Evolutionary conservation across 2,113 vertebrate species (phyloP).

Genomic region (Corapipo altera): DNA sequence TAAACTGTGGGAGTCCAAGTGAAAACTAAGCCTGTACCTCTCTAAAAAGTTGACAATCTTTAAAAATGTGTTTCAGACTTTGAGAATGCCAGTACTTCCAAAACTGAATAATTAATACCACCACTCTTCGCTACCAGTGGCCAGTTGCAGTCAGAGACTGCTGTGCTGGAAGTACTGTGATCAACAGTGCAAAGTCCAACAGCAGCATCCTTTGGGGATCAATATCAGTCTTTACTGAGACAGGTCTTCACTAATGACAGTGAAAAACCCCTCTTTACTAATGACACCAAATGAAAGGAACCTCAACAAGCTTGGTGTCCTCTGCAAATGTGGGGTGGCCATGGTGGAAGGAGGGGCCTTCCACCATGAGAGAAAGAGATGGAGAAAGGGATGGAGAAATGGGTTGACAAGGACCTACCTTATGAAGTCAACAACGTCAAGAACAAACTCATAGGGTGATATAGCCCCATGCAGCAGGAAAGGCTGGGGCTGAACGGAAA

Average conservation of each 20-base stretch:
- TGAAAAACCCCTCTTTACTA: not conserved
- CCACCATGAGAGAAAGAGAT: no score
- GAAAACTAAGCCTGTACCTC: not conserved
- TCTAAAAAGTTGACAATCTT: not conserved
- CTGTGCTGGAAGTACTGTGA: not conserved
- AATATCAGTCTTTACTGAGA: not conserved
- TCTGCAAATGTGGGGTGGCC: not conserved
- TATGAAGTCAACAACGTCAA: accelerated
- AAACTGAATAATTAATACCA: not conserved
- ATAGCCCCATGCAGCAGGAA: accelerated
- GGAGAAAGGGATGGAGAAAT: not conserved
- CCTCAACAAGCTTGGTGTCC: not conserved
- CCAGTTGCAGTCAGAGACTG: not conserved
- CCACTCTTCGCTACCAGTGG: not conserved
- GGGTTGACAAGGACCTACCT: not conserved
- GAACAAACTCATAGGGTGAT: accelerated
- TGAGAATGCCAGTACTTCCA: not conserved
- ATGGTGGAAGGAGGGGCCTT: accelerated
- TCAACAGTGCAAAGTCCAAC: not conserved
- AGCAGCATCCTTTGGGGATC: not conserved
- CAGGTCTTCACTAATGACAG: not conserved
- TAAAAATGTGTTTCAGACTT: not conserved
- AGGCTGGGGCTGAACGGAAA: not conserved
- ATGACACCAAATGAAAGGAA: not conserved
- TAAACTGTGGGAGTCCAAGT: not conserved